Evolutionary conservation across 2,113 vertebrate species (phyloP).

Genomic region (Myiozetetes cayanensis): DNA sequence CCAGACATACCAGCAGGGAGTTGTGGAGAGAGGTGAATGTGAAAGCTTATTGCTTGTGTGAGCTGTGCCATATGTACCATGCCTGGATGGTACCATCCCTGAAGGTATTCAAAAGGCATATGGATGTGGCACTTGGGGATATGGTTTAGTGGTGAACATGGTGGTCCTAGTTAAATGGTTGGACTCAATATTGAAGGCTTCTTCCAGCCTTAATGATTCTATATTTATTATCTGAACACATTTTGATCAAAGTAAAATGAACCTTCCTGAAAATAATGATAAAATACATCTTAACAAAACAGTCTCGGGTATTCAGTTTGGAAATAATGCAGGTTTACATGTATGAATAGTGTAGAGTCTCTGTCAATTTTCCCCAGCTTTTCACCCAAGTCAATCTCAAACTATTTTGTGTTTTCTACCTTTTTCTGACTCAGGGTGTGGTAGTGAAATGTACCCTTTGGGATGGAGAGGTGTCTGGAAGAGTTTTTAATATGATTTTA

Average conservation of each 20-base stretch:
- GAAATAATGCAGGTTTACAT: neutral
- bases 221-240: neutral
- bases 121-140: neutral
- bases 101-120: neutral
- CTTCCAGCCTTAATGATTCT: neutral
- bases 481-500: neutral
- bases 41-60: neutral
- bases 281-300: neutral
- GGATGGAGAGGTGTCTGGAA: neutral
- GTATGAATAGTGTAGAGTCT: neutral
- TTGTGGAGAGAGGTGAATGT: neutral
- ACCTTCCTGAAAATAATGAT: neutral
- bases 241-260: neutral
- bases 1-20: neutral
- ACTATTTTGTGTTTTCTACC: neutral
- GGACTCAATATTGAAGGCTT: neutral
- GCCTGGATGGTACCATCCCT: neutral
- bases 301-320: neutral
- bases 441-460: neutral
- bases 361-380: neutral
- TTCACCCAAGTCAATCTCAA: neutral
- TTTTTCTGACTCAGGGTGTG: neutral
- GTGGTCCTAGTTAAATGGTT: neutral
- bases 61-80: neutral
- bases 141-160: neutral